Evolutionary conservation across 2,888 invertebrate species (phyloP).

Genomic region (Carabus problematicus): DNA sequence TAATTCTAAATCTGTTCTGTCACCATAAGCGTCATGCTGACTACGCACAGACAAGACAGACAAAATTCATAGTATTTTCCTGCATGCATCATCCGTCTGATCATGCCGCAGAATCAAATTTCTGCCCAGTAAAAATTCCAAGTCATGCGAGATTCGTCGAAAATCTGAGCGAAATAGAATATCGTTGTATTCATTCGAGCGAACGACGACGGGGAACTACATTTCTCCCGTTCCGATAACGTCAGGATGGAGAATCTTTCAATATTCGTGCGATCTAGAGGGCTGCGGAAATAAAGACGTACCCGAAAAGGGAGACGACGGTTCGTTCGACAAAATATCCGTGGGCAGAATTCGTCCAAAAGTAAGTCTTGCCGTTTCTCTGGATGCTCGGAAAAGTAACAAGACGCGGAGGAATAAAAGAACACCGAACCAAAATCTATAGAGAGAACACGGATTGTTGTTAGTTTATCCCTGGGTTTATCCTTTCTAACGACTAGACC

Average conservation of each 20-base stretch:
- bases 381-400: not conserved
- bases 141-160: no score
- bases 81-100: slow-evolving; percentile 16
- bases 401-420: not conserved
- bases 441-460: no score
- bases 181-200: no score
- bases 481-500: no score
- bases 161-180: no score
- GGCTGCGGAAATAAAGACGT: slow-evolving; percentile 24
- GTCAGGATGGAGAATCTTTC: slow-evolving; percentile 12
- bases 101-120: not conserved
- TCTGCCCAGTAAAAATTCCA: no score
- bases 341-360: not conserved
- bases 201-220: not conserved
- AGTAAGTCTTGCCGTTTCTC: not conserved
- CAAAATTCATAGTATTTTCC: slow-evolving; percentile 1
- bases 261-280: slow-evolving; percentile 15
- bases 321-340: not conserved
- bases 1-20: not conserved
- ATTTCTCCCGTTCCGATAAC: not conserved
- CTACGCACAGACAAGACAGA: not conserved
- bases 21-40: not conserved
- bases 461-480: no score
- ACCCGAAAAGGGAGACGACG: slow-evolving; percentile 7
- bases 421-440: no score